Base-by-base conservation (phyloP, 2,113 vertebrate genomes). In the Microtus richardsoni region DNA sequence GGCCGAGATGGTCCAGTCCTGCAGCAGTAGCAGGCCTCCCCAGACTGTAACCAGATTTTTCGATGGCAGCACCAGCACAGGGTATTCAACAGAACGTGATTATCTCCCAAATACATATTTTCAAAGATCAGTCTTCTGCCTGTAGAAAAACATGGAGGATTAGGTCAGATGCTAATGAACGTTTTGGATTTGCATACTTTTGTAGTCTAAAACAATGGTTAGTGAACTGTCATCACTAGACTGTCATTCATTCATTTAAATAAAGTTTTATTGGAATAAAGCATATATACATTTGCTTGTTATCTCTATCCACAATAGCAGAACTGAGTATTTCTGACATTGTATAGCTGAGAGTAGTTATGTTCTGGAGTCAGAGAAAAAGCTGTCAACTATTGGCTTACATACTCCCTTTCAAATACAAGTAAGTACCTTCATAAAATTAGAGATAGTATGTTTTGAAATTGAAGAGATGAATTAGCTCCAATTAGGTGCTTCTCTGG, bases 11-110 rank as follows among this genome's bases (percentile, higher is more conserved):
- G 97, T 33, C 91, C 89, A 90, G 97, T 95, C 93, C 95, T 96
- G 96, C 82, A 91, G 85, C 91, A 41, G 54, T 52, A 91, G 96
- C 95, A 96, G 39, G 97, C 96, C 97, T 98, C 91, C 98, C 98
- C 98, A 44, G 97, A 99, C 94, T 98, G 98, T 98, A 99, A 98
- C 99, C 99, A 99, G 98, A 99, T 98, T 98, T 99, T 99, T 97
- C 99, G 98, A 98, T 99, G 99, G 98, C 99, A 99, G 98, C 98
- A 99, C 98, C 99, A 99, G 98, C 98, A 99, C 85, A 99, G 97
- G 96, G 97, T 96, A 97, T 98, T 98, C 97, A 97, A 97, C 74
- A 98, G 96, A 96, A 93, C 96, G 97, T 93, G 91, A 97, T 98
- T 88, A 95, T 98, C 98, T 98, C 98, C 98, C 98, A 98, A 98